phyloP scores from a whole-genome alignment of 2,113 vertebrate species.

The Vireo altiloquus region DNA sequence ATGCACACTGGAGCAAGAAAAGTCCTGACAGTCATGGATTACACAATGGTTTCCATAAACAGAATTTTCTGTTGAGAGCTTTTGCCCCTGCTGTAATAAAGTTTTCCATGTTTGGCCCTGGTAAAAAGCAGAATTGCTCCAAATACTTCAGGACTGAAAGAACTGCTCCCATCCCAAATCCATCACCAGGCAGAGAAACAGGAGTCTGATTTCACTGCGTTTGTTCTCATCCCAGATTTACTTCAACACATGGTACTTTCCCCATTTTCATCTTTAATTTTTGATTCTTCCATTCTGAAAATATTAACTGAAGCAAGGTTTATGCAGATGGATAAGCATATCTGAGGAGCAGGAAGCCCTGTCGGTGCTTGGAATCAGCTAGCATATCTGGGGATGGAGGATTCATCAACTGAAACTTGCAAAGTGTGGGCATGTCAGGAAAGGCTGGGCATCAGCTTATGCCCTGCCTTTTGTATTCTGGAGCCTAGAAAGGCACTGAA shows the following conservation, averaged over 20 bases:
- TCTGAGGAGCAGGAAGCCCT: neutral
- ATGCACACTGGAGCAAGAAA: neutral
- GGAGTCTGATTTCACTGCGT: neutral
- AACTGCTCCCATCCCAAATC: neutral
- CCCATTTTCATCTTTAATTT: neutral
- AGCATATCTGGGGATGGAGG: neutral
- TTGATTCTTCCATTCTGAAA: neutral
- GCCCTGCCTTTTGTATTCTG: neutral
- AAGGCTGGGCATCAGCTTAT: neutral
- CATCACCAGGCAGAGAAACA: neutral
- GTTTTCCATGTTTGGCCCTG: neutral
- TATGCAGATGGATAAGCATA: neutral
- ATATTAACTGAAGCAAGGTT: neutral
- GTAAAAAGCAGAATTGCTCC: neutral
- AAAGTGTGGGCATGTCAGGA: neutral
- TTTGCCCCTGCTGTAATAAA: neutral
- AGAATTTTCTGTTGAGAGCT: neutral
- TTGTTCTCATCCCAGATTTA: neutral
- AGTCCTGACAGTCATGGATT: neutral
- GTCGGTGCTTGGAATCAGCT: neutral
- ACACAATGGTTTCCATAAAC: neutral
- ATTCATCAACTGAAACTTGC: neutral
- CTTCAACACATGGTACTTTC: neutral
- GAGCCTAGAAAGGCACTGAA: neutral
- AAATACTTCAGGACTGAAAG: neutral